phyloP scores from a whole-genome alignment of 64 coral and sea anemone species.

The Montipora efflorescens region DNA sequence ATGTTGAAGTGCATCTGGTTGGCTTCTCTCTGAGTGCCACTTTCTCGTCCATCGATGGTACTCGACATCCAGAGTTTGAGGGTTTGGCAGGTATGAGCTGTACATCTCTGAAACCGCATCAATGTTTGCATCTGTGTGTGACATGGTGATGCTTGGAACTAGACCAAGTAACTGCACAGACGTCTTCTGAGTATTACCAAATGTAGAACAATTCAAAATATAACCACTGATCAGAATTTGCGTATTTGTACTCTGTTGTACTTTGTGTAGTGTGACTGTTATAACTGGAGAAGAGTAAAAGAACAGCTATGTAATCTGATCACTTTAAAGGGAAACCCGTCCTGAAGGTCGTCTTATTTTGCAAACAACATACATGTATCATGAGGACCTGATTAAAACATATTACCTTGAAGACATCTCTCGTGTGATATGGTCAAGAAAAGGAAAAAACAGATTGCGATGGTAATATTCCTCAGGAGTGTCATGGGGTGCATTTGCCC shows the following conservation, averaged over 20 bases:
- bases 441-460: slow-evolving; percentile 44
- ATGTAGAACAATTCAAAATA: slow-evolving; percentile 23
- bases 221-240: slow-evolving; percentile 33
- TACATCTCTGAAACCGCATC: slow-evolving; percentile 40
- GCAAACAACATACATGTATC: slow-evolving; percentile 40
- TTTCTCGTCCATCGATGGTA: slow-evolving; percentile 43
- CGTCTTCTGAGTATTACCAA: slow-evolving; percentile 64
- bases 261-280: slow-evolving; percentile 62
- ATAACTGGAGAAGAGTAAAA: slow-evolving; percentile 52
- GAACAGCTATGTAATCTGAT: slow-evolving; percentile 62
- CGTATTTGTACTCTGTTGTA: slow-evolving; percentile 56
- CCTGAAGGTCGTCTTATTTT: slow-evolving; percentile 57
- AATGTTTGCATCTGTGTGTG: slow-evolving; percentile 36
- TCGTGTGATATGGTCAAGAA: slow-evolving; percentile 56
- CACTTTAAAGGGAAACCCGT: slow-evolving; percentile 39
- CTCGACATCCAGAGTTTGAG: slow-evolving; percentile 61
- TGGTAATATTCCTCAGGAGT: slow-evolving; percentile 40
- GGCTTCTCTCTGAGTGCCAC: slow-evolving; percentile 23
- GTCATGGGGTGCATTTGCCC: too few species aligned
- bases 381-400: slow-evolving; percentile 7
- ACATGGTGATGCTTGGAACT: slow-evolving; percentile 25
- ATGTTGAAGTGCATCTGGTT: slow-evolving; percentile 65
- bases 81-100: slow-evolving; percentile 53
- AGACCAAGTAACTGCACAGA: slow-evolving; percentile 65
- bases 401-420: too few species aligned